Percentiles rank a stretch among this genome's conserved stretches.
Conservation (phyloP, 1,140 invertebrate genomes). For the Augochlora pura region DNA sequence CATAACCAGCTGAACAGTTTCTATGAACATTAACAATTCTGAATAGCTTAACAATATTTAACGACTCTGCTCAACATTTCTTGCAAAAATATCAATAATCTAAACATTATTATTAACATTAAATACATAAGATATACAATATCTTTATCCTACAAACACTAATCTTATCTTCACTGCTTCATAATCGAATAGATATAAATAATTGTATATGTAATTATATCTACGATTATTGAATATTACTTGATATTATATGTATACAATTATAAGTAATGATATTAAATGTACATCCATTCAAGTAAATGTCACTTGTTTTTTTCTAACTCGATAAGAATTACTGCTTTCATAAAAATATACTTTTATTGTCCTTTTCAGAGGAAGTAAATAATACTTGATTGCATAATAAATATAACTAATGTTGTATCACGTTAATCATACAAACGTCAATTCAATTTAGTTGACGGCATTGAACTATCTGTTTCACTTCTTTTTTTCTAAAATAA, state of each 20-base stretch:
- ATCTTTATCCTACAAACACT: constrained; percentile 46
- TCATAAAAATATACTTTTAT: constrained; percentile 61
- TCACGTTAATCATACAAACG: background rate
- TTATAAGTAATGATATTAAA: constrained; percentile 58
- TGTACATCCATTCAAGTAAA: constrained; percentile 67
- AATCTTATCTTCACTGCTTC: constrained; percentile 33
- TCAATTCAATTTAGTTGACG: background rate
- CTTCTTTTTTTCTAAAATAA: background rate
- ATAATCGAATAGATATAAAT: constrained; percentile 44
- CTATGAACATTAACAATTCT: constrained; percentile 32
- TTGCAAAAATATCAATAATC: constrained; percentile 34
- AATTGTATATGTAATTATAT: constrained; percentile 18
- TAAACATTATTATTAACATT: constrained; percentile 36
- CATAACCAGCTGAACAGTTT: constrained; percentile 24
- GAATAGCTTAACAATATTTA: constrained; percentile 30
- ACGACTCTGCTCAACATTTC: constrained; percentile 11
- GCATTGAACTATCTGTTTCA: background rate
- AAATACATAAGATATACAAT: constrained; percentile 32
- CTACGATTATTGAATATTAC: constrained; percentile 13
- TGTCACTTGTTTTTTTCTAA: constrained; percentile 26
- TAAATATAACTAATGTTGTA: constrained; percentile 4
- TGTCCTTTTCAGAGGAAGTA: constrained; percentile 50
- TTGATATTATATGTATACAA: constrained; percentile 32
- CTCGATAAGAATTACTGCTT: constrained; percentile 54
- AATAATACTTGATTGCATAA: constrained; percentile 35